phyloP scores from a whole-genome alignment of 2,888 invertebrate species.

The Pelosia muscerda region DNA sequence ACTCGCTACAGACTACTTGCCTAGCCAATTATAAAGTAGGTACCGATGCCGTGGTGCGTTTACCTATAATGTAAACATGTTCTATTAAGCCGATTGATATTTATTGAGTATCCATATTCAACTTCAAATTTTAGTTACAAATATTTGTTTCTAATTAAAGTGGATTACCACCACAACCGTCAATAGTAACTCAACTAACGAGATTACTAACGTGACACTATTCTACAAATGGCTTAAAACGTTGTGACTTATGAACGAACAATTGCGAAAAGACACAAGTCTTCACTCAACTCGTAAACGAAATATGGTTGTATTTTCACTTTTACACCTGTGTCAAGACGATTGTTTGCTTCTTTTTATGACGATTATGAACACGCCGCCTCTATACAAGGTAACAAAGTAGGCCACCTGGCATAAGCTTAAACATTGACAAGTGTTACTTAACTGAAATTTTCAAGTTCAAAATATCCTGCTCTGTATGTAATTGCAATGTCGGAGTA shows the following conservation, averaged over 20 bases:
- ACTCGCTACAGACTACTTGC: conserved; percentile 91
- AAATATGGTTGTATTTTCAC: conserved; percentile 69
- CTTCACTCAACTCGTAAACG: conserved; percentile 55
- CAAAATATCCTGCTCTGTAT: conserved; percentile 19
- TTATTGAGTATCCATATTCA: neutral
- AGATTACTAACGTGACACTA: conserved; percentile 48
- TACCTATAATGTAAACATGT: neutral
- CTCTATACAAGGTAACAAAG: conserved; percentile 49
- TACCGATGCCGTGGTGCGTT: conserved; percentile 88
- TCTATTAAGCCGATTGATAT: neutral
- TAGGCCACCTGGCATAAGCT: conserved; percentile 51
- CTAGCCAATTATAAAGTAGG: conserved; percentile 87
- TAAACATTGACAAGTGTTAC: conserved; percentile 38
- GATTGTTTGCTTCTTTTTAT: conserved; percentile 68
- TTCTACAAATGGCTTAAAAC: conserved; percentile 49
- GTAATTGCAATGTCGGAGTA: conserved; percentile 30
- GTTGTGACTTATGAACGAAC: conserved; percentile 48
- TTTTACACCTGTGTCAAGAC: conserved; percentile 80
- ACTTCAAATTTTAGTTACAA: neutral
- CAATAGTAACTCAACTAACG: conserved; percentile 44
- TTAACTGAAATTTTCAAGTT: conserved; percentile 44
- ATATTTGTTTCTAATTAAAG: conserved; percentile 27
- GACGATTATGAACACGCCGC: conserved; percentile 52
- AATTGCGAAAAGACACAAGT: conserved; percentile 52
- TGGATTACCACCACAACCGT: conserved; percentile 51